A percentile compares a stretch with the other conserved stretches of the same genome.
Conservation (phyloP, 2,888 invertebrate species). For the Coremacera marginata region DNA sequence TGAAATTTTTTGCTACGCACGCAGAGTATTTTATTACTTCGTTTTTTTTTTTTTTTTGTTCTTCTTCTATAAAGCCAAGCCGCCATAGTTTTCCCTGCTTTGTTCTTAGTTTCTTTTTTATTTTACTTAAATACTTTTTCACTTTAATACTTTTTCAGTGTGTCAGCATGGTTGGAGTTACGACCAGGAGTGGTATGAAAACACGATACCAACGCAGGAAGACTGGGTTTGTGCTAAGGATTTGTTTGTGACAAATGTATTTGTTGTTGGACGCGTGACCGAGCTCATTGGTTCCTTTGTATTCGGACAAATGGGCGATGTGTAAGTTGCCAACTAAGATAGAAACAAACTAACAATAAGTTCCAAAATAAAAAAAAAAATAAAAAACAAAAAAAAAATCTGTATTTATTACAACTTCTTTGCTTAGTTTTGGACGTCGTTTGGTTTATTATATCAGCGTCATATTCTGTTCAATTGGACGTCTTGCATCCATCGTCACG, state of each 20-base stretch:
- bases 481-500: slow-evolving; percentile 67
- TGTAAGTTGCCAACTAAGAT: slow-evolving; percentile 65
- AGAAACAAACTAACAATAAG: too few relatives aligned
- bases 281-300: slow-evolving; percentile 73
- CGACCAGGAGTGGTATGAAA: slow-evolving; percentile 71
- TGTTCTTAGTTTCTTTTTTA: slow-evolving; percentile 35
- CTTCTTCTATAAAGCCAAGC: not conserved
- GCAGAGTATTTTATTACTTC: slow-evolving; percentile 14
- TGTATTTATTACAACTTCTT: slow-evolving; percentile 37
- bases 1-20: too few relatives aligned
- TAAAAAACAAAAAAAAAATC: not conserved
- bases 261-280: slow-evolving; percentile 71
- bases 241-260: slow-evolving; percentile 72
- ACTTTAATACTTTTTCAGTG: slow-evolving; percentile 59
- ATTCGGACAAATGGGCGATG: slow-evolving; percentile 73
- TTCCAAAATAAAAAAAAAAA: not conserved
- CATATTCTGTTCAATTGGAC: slow-evolving; percentile 68
- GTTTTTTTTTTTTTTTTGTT: not conserved
- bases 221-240: slow-evolving; percentile 74
- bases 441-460: slow-evolving; percentile 71
- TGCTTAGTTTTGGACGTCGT: slow-evolving; percentile 70
- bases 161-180: slow-evolving; percentile 73
- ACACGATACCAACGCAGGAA: slow-evolving; percentile 71
- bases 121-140: slow-evolving; percentile 32
- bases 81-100: slow-evolving; percentile 11